Evolutionary conservation across 2,113 vertebrate genomes (phyloP), one percentile per base, ranked within the genome.

Genomic region (Stegostoma tigrinum): DNA sequence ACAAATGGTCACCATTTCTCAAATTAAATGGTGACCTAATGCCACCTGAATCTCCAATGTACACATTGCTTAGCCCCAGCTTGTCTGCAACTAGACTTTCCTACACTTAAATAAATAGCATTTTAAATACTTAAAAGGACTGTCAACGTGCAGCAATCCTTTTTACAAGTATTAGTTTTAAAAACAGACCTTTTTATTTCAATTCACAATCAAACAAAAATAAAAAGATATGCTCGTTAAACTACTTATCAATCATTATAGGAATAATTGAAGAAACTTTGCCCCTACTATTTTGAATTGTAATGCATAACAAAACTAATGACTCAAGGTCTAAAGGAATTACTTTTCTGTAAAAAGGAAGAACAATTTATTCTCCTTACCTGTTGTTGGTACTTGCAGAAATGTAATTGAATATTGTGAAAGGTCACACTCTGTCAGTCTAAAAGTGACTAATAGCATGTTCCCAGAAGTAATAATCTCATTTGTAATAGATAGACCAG

Each of bases 381-480:
- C 94, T 95, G 94, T 75, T 12, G 15, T 48, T 95, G 68, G 68
- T 48, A 52, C 68, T 30, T 95, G 94, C 48, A 72, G 68, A 52
- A 95, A 95, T 52, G 94, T 48, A 52, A 95, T 75, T 72, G 94
- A 75, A 72, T 75, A 95, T 19, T 95, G 68, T 34, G 67, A 52
- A 48, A 72, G 94, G 30, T 75, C 42, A 72, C 94, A 95, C 48
- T 48, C 68, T 75, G 24, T 72, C 2, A 42, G 67, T 68, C 27
- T 95, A 95, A 95, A 45, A 42, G 67, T 52, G 67, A 95, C 45
- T 42, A 95, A 48, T 23, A 95, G 19, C 4, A 34, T 34, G 24
- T 27, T 52, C 94, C 68, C 68, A 27, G 94, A 48, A 95, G 34
- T 45, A 52, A 95, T 72, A 1, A 95, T 8, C 67, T 95, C 94